Conservation (phyloP, 2,113 vertebrate species). For the Labeo catla region DNA sequence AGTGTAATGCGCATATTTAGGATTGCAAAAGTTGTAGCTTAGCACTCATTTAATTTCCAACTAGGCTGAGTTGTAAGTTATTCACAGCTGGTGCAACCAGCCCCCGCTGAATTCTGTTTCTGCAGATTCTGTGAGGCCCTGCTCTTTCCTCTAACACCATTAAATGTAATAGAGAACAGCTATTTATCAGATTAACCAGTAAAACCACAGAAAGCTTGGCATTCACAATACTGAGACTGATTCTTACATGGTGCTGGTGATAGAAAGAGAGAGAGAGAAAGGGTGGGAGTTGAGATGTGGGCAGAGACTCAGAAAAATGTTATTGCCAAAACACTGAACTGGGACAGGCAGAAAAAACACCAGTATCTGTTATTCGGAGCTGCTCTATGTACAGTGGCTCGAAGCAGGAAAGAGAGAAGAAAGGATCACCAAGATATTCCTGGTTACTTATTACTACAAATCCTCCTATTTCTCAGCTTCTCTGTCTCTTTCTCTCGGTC, state of each 20-base stretch:
- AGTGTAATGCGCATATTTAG: background rate
- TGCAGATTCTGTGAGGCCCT: background rate
- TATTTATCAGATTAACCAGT: background rate
- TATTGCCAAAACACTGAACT: constrained; percentile 35
- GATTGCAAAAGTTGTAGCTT: background rate
- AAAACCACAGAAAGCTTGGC: constrained; percentile 22
- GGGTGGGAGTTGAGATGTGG: constrained; percentile 29
- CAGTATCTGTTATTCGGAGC: background rate
- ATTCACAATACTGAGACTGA: constrained; percentile 17
- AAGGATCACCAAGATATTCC: constrained; percentile 10
- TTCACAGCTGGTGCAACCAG: background rate
- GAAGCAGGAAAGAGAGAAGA: constrained; percentile 25
- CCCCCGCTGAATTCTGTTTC: background rate
- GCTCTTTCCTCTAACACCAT: background rate
- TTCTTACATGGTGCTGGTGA: background rate
- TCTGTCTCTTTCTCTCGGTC: constrained; percentile 1
- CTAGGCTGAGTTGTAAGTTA: background rate
- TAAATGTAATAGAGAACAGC: constrained; percentile 2
- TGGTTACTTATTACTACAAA: constrained; percentile 27
- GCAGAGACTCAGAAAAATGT: constrained; percentile 34
- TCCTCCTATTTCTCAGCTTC: constrained; percentile 8
- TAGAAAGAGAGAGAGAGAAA: background rate
- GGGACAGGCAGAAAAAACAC: constrained; percentile 19
- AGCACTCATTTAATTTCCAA: background rate
- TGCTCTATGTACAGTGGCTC: constrained; percentile 4